phyloP scores from a whole-genome alignment of 2,888 invertebrate species.

The Chromoteleia sp. region DNA sequence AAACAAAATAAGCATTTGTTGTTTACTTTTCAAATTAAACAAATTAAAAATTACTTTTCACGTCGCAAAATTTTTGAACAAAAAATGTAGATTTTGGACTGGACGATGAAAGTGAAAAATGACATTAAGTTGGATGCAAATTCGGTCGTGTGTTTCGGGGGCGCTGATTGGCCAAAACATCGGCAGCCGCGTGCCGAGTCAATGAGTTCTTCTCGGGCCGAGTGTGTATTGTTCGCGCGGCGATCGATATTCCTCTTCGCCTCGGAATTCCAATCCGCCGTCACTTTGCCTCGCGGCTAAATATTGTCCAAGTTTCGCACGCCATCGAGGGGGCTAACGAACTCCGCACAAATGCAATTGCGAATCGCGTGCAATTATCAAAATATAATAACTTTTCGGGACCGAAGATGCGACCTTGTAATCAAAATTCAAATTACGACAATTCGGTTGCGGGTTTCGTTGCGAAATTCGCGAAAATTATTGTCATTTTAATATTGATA shows the following conservation, averaged over 20 bases:
- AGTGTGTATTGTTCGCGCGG: slow-evolving; percentile 48
- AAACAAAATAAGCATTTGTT: too few species aligned
- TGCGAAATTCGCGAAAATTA: too few species aligned
- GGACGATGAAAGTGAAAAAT: slow-evolving; percentile 17
- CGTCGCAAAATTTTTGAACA: too few species aligned
- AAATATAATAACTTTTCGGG: slow-evolving; percentile 43
- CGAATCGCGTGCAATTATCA: slow-evolving; percentile 27
- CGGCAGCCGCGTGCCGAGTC: slow-evolving; percentile 59
- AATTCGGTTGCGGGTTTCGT: not conserved
- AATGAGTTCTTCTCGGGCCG: slow-evolving; percentile 59
- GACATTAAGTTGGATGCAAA: slow-evolving; percentile 4
- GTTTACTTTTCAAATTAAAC: too few species aligned
- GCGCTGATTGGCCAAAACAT: slow-evolving; percentile 56
- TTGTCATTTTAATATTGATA: too few species aligned
- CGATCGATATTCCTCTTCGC: slow-evolving; percentile 64
- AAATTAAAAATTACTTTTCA: too few species aligned
- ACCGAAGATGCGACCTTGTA: slow-evolving; percentile 15
- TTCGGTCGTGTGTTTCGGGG: slow-evolving; percentile 33
- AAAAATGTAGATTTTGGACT: not conserved
- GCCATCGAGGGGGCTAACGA: slow-evolving; percentile 71
- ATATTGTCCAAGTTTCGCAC: slow-evolving; percentile 72
- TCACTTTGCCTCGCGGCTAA: slow-evolving; percentile 61
- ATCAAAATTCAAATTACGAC: slow-evolving; percentile 32
- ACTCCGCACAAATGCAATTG: slow-evolving; percentile 53
- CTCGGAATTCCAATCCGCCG: slow-evolving; percentile 62